Evolutionary conservation across 2,113 vertebrate genomes (phyloP).

Genomic region (Onychostoma macrolepis): DNA sequence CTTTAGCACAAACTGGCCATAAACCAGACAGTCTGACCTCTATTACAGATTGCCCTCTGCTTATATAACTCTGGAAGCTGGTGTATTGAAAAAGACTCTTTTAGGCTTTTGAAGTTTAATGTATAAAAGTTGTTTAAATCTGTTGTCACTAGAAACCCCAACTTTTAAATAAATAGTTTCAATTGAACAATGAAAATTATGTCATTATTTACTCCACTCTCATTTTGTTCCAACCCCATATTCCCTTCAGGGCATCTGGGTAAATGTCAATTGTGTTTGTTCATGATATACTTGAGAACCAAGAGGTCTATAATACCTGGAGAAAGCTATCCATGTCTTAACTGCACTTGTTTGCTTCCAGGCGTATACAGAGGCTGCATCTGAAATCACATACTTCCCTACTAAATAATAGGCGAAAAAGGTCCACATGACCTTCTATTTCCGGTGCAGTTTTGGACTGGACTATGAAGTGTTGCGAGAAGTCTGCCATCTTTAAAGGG

Average conservation of each 20-base stretch:
- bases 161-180: neutral
- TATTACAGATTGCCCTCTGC: conserved; percentile 16
- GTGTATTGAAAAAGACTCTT: neutral
- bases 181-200: neutral
- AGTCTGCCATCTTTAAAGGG: neutral
- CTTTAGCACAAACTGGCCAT: conserved; percentile 30
- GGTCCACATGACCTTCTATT: no score
- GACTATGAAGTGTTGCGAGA: neutral
- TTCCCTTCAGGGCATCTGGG: neutral
- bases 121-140: neutral
- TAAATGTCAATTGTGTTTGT: neutral
- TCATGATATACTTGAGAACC: neutral
- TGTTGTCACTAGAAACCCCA: neutral
- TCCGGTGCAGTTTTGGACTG: neutral
- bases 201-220: neutral
- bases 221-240: neutral
- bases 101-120: neutral
- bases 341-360: neutral
- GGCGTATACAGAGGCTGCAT: neutral
- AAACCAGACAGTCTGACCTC: conserved; percentile 27
- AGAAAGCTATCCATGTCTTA: neutral
- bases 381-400: no score
- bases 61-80: neutral
- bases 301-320: neutral
- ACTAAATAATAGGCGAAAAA: no score